Percentiles rank a stretch among this genome's conserved stretches.
Conservation (phyloP, 1,140 invertebrate species). For the Lanistes nyassanus region DNA sequence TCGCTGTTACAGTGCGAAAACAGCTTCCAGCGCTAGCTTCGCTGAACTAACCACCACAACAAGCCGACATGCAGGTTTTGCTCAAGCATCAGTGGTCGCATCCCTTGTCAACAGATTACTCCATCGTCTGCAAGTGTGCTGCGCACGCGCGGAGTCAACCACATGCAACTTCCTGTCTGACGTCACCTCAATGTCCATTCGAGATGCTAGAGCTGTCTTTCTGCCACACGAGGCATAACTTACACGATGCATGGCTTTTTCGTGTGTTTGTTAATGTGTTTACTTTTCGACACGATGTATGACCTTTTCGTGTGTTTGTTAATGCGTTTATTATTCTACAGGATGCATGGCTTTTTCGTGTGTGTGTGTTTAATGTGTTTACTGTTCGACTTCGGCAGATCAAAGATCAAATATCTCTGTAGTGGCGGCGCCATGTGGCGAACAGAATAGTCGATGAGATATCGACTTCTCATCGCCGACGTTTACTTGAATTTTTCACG, state of each 20-base stretch:
- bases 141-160: background rate
- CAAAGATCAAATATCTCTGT: too few relatives aligned
- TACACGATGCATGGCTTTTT: background rate
- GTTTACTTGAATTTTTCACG: too few relatives aligned
- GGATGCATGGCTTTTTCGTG: background rate
- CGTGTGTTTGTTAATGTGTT: background rate
- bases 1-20: background rate
- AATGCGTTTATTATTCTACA: background rate
- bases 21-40: background rate
- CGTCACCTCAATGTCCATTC: background rate
- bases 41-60: background rate
- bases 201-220: background rate
- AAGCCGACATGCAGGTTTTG: background rate
- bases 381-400: too few relatives aligned
- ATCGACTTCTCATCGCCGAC: too few relatives aligned
- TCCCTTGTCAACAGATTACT: background rate
- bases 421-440: too few relatives aligned
- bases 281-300: background rate
- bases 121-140: slow-evolving; percentile 2
- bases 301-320: background rate
- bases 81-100: background rate
- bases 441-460: too few relatives aligned
- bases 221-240: background rate
- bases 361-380: background rate
- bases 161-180: slow-evolving; percentile 12